Base-by-base conservation (phyloP, 2,888 invertebrate genomes). In the Trichacis sp. region DNA sequence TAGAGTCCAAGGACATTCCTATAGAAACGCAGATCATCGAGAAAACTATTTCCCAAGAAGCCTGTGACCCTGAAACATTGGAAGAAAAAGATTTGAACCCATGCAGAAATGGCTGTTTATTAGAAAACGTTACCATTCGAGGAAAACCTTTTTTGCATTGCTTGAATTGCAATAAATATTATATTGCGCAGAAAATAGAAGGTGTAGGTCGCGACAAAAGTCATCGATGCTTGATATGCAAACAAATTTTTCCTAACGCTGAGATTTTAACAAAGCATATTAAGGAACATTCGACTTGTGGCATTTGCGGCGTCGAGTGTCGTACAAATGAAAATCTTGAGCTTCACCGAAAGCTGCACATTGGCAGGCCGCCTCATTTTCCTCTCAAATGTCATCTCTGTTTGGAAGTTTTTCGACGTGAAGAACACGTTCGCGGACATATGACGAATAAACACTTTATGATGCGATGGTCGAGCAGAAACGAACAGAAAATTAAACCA, bases 371-470 rank as follows among this genome's bases (percentile, higher is more conserved):
- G 60, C 69, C 77, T 1, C 48, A 68, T 42, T 72, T 73, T 53
- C 75, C 78, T 0, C 77, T 76, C 47, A 79, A 80, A 48, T 82
- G 81, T 55, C 78, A 79, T 36, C 59, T 73, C 19, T 81, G 81
- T 58, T 48, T 63, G n/a, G 76, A 76, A 42, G 73, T 67, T 9
- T 81, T 80, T 48, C 70, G 74, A 36, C 49, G 73, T 3, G 76
- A 76, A 45, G 73, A 75, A 3, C 73, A 76, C 15, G 66, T 79
- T 0, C 68, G 73, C 5, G 71, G 73, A 9, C 78, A 78, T 18
- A 70, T 64, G 12, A 59, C 59, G 0, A 66, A 66, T 8, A 66
- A 62, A 30, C 66, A 66, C 51, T 66, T 17, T 15, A 36, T 54
- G 24, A 15, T 33, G 48, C 24, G 46, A 30, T 42, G 18, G 1